A percentile compares a stretch with the other conserved stretches of the same genome.
phyloP scores from a whole-genome alignment of 1,140 invertebrate species.

The Drosophila mojavensis region DNA sequence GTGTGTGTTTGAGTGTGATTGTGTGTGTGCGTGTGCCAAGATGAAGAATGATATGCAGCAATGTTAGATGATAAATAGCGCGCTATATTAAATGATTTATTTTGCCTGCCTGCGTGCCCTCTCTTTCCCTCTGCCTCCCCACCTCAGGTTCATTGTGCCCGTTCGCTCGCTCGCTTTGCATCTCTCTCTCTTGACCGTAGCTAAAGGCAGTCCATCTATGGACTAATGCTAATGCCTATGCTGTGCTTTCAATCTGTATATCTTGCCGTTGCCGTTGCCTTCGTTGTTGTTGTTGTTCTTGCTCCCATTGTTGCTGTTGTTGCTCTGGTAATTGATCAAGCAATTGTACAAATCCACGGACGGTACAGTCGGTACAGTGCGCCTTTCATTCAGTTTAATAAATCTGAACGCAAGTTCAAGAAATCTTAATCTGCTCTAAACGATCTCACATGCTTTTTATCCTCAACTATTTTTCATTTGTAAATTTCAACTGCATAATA shows the following conservation, averaged over 20 bases:
- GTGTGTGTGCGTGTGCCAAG: slow-evolving; percentile 49
- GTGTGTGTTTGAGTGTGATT: slow-evolving; percentile 16
- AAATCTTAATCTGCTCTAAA: slow-evolving; percentile 1
- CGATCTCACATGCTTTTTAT: slow-evolving; percentile 6
- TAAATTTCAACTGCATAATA: background rate
- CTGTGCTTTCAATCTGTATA: slow-evolving; percentile 35
- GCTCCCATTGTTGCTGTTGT: slow-evolving; percentile 21
- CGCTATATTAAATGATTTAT: slow-evolving; percentile 81
- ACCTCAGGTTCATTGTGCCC: slow-evolving; percentile 68
- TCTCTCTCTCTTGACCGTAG: slow-evolving; percentile 32
- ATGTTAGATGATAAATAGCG: slow-evolving; percentile 79
- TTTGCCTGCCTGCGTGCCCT: slow-evolving; percentile 34
- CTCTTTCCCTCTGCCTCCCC: background rate
- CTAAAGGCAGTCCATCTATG: slow-evolving; percentile 31
- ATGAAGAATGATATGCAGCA: slow-evolving; percentile 79
- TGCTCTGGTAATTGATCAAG: slow-evolving; percentile 38
- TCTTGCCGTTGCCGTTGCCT: slow-evolving; percentile 9
- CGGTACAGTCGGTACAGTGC: slow-evolving; percentile 34
- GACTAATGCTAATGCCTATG: slow-evolving; percentile 57
- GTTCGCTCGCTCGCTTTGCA: slow-evolving; percentile 32
- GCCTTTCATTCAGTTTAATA: slow-evolving; percentile 26
- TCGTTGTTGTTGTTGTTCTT: slow-evolving; percentile 23
- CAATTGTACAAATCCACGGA: slow-evolving; percentile 40
- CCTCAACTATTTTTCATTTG: too few relatives aligned
- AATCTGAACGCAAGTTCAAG: slow-evolving; percentile 10